A percentile compares a stretch with the other conserved stretches of the same genome.
Evolutionary conservation across 37 sponge, comb jelly and placozoan species (phyloP).

Genomic region (Mnemiopsis leidyi): DNA sequence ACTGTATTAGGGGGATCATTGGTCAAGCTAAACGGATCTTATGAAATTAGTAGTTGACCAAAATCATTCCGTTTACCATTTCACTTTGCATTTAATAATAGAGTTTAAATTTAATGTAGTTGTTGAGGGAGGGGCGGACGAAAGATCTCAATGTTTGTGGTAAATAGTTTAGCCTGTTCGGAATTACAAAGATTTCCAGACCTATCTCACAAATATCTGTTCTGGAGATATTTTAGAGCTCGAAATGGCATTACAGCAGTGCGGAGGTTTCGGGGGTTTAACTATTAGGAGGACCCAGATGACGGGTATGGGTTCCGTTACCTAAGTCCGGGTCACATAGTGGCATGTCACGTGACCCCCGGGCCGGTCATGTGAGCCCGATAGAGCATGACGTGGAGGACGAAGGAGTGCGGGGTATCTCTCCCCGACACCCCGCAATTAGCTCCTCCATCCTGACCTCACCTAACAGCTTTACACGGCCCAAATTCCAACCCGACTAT

Average conservation of each 20-base stretch:
- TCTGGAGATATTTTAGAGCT: not conserved
- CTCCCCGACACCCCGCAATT: not conserved
- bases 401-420: not conserved
- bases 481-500: not conserved
- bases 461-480: not conserved
- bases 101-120: not conserved
- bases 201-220: not conserved
- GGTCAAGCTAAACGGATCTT: constrained; percentile 22
- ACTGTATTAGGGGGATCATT: not conserved
- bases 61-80: not conserved
- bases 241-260: not conserved
- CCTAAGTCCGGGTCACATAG: not conserved
- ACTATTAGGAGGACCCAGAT: not conserved
- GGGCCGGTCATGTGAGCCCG: not conserved
- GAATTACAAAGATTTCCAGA: not conserved
- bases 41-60: constrained; percentile 30
- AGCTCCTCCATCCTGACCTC: not conserved
- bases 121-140: not conserved
- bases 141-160: not conserved
- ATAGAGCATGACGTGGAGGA: not conserved
- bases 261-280: not conserved
- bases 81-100: not conserved
- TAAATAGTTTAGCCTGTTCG: not conserved
- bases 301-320: not conserved
- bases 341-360: not conserved